These are phyloP conservation scores for Oithona nana DNA, from an alignment of 2,888 invertebrate genomes.

Conservation along the genomic window DNA sequence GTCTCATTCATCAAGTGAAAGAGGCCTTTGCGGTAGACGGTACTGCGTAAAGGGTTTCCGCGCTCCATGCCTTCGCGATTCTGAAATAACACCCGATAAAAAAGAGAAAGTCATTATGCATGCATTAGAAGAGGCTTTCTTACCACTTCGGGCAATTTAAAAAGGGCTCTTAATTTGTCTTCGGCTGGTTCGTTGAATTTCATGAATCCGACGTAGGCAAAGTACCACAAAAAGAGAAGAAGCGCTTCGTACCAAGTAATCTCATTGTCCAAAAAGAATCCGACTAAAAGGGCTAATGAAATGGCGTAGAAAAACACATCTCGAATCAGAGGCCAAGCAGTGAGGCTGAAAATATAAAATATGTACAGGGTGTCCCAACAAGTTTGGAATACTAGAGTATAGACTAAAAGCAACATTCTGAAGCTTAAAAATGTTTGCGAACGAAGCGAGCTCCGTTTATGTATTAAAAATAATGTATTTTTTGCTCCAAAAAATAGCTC, in stretches of 20 bases:
- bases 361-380: neutral
- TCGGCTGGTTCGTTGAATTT: slow-evolving; percentile 79
- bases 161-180: slow-evolving; percentile 23
- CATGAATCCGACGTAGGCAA: slow-evolving; percentile 87
- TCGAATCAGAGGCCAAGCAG: slow-evolving; percentile 96
- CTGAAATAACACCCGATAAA: neutral
- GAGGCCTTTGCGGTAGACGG: slow-evolving; percentile 5
- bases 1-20: slow-evolving; percentile 16
- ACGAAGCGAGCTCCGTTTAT: no score
- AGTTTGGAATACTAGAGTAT: neutral
- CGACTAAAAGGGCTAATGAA: slow-evolving; percentile 73
- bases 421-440: no score
- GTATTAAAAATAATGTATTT: no score
- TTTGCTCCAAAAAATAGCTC: no score
- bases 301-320: slow-evolving; percentile 91
- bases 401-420: no score
- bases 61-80: neutral
- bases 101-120: neutral
- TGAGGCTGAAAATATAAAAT: slow-evolving; percentile 39
- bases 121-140: neutral
- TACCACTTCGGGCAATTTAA: neutral
- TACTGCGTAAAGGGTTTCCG: neutral
- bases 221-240: slow-evolving; percentile 67
- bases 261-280: slow-evolving; percentile 76
- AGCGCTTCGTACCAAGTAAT: slow-evolving; percentile 89